Evolutionary conservation across 23 tunicate species (phyloP).

Genomic region (Botrylloides violaceus): DNA sequence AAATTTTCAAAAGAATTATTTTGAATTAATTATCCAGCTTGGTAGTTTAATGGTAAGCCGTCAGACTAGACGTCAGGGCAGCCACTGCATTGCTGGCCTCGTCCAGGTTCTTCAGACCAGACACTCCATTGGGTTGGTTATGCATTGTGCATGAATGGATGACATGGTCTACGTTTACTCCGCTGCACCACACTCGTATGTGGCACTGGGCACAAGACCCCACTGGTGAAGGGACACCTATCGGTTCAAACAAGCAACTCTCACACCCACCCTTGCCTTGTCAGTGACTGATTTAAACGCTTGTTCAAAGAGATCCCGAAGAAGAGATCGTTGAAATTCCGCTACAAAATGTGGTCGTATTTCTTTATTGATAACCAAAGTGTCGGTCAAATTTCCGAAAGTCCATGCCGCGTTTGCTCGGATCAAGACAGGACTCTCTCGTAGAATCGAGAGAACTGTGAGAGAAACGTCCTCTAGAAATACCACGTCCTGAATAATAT

Average conservation of each 20-base stretch:
- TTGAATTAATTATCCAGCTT: too few species aligned
- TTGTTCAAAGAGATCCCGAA: not conserved
- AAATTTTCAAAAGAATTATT: not conserved
- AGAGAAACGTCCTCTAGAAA: conserved; percentile 62
- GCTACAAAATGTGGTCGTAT: not conserved
- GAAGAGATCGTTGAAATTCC: conserved; percentile 9
- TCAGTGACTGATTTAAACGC: conserved; percentile 1
- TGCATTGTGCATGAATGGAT: too few species aligned
- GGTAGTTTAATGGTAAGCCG: too few species aligned
- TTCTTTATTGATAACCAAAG: conserved; percentile 43
- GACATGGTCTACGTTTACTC: too few species aligned
- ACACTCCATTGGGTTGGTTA: too few species aligned
- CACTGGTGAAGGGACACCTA: too few species aligned
- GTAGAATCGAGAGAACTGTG: conserved; percentile 29
- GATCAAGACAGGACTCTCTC: conserved; percentile 41
- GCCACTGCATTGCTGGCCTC: too few species aligned
- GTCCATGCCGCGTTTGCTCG: conserved; percentile 89
- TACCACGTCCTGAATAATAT: conserved; percentile 20
- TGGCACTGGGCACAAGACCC: too few species aligned
- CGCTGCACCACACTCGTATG: too few species aligned
- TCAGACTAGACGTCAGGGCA: too few species aligned
- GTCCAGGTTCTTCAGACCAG: too few species aligned
- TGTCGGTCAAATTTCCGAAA: conserved; percentile 78
- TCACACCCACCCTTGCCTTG: conserved; percentile 10
- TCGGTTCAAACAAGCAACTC: too few species aligned